Evolutionary conservation across 2,113 vertebrate genomes (phyloP).

Genomic region (Elaphurus davidianus): DNA sequence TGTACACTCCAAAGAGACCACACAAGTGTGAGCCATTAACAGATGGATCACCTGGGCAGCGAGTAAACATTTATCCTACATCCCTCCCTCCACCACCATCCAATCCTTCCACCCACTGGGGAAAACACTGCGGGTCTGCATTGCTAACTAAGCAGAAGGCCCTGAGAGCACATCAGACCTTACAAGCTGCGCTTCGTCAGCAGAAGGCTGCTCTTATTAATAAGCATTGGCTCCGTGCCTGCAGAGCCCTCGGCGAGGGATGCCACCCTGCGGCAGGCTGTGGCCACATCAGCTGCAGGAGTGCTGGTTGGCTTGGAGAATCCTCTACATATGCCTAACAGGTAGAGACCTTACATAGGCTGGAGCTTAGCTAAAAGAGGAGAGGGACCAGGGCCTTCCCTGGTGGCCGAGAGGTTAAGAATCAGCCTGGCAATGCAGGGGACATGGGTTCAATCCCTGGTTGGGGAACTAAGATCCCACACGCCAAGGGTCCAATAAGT

Average conservation of each 20-base stretch:
- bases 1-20: background rate
- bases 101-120: background rate
- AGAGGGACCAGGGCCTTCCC: background rate
- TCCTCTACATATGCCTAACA: background rate
- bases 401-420: background rate
- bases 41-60: background rate
- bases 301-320: background rate
- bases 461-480: background rate
- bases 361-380: background rate
- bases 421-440: background rate
- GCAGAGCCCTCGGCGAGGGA: background rate
- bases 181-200: background rate
- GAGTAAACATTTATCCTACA: background rate
- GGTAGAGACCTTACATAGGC: background rate
- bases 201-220: background rate
- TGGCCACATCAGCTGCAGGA: background rate
- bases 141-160: conserved; percentile 24
- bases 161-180: background rate
- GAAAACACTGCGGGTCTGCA: background rate
- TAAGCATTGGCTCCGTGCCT: background rate
- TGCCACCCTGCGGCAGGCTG: rapidly evolving
- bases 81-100: background rate
- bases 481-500: rapidly evolving
- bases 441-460: background rate
- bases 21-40: background rate